Evolutionary conservation across 2,888 invertebrate species (phyloP).

Genomic region (Dolichomitus sp.): DNA sequence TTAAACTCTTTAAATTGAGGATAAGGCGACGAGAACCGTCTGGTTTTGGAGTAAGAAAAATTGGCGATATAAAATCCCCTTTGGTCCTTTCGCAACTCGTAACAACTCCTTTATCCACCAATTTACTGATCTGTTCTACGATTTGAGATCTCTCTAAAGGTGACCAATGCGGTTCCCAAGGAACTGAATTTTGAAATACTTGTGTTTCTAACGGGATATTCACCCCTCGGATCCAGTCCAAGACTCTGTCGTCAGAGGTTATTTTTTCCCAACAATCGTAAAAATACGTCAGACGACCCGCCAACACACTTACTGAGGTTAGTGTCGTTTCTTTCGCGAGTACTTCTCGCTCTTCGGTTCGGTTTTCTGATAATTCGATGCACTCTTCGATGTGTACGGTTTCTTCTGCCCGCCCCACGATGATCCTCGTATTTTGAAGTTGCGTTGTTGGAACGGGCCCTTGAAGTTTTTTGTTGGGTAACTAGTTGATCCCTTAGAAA

Average conservation of each 20-base stretch:
- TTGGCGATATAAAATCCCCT: slow-evolving; percentile 69
- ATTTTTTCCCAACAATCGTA: slow-evolving; percentile 30
- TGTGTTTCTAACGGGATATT: slow-evolving; percentile 40
- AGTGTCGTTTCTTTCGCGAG: slow-evolving; percentile 42
- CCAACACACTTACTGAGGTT: slow-evolving; percentile 44
- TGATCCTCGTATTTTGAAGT: slow-evolving; percentile 27
- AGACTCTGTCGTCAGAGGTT: slow-evolving; percentile 38
- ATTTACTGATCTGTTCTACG: slow-evolving; percentile 31
- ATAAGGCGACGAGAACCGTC: slow-evolving; percentile 68
- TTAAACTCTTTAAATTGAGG: slow-evolving; percentile 71
- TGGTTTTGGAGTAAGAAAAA: slow-evolving; percentile 69
- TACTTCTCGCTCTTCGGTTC: slow-evolving; percentile 36
- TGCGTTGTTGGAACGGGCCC: slow-evolving; percentile 52
- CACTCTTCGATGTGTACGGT: slow-evolving; percentile 21
- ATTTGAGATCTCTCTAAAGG: slow-evolving; percentile 44
- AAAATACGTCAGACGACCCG: slow-evolving; percentile 47
- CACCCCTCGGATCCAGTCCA: slow-evolving; percentile 45
- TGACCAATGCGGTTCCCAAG: slow-evolving; percentile 49
- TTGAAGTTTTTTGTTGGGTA: slow-evolving; percentile 65
- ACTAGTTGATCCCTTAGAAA: slow-evolving; percentile 25
- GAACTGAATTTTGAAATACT: slow-evolving; percentile 32
- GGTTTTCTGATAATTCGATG: slow-evolving; percentile 32
- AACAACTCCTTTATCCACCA: slow-evolving; percentile 49
- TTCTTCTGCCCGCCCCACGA: slow-evolving; percentile 43
- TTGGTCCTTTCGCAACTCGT: slow-evolving; percentile 16